Evolutionary conservation across 2,797 vertebrate species (phyloP), one percentile per base, ranked within the genome.

Genomic region (Chelmon rostratus): DNA sequence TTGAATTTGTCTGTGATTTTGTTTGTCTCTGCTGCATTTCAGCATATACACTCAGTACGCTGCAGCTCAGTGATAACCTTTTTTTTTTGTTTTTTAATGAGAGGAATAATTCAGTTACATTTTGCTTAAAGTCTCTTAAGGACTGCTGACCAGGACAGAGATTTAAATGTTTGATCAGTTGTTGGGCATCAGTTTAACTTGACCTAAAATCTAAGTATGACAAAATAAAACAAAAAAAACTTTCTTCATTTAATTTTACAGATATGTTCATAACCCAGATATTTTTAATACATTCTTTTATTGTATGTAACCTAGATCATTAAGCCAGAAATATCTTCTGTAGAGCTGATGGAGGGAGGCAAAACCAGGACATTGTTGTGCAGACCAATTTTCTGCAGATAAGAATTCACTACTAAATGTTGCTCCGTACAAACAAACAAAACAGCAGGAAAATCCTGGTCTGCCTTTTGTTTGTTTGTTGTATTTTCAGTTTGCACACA

Each of bases 391-490:
- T 92, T 82, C 88, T 49, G 53, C 81, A 87, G 74, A 89, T 79
- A 81, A 76, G 80, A 92, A 84, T 82, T 87, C 72, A 44, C 80
- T 65, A 61, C 87, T 91, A 93, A 93, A 91, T 92, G 86, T 85
- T 90, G 89, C 89, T 82, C 59, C 28, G 8, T 62, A 80, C 81
- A 91, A 92, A 94, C 91, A 92, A 92, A 93, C 83, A 93, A 91
- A 94, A 86, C 84, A 93, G 93, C 86, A 93, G 88, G 78, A 90
- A 92, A 93, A 89, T 83, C 78, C 83, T 92, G 84, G 58, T 89
- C 74, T 91, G 85, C 82, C 90, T 92, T 94, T 92, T 95, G 93
- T 94, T 95, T 94, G 88, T 94, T 95, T 94, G 91, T 92, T 92
- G 92, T 93, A 92, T 94, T 93, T 91, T 86, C 86, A 91, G 89